These are phyloP conservation scores for Thalassaphorura encarpata DNA, from an alignment of 1,140 invertebrate genomes.

Conservation along the genomic window DNA sequence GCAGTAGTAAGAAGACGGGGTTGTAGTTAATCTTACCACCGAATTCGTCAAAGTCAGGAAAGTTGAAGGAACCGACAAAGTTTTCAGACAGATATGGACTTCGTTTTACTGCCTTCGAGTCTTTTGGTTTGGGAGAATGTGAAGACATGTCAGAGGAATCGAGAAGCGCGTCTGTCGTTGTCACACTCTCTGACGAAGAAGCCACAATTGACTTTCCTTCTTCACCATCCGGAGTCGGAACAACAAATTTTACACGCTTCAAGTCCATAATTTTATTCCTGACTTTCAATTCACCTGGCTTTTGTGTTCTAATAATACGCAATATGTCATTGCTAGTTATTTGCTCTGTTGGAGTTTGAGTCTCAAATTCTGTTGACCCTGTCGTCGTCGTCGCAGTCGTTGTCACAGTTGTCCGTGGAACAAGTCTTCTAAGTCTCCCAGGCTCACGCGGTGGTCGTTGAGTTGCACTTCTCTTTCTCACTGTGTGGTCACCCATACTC, in stretches of 20 bases:
- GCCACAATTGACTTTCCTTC: not conserved
- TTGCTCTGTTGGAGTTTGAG: not conserved
- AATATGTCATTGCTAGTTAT: no score
- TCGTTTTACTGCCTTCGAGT: conserved; percentile 31
- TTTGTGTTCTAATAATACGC: not conserved
- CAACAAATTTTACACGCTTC: not conserved
- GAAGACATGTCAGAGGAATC: not conserved
- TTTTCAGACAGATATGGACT: conserved; percentile 26
- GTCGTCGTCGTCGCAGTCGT: not conserved
- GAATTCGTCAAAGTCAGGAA: conserved; percentile 32
- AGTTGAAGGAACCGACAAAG: conserved; percentile 22
- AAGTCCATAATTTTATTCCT: not conserved
- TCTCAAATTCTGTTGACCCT: not conserved
- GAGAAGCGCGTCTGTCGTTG: not conserved
- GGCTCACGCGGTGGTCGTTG: conserved; percentile 10
- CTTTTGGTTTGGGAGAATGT: conserved; percentile 16
- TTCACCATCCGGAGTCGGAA: not conserved
- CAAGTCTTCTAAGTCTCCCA: not conserved
- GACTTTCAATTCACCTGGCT: not conserved
- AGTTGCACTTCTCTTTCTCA: conserved; percentile 15
- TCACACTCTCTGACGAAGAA: not conserved
- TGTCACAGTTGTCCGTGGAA: not conserved
- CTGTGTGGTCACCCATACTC: conserved; percentile 7
- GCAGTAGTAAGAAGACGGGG: no score
- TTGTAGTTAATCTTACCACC: conserved; percentile 28